Percentiles rank a stretch among this genome's conserved stretches.
Evolutionary conservation across 2,888 invertebrate genomes (phyloP).

Genomic region (Ctenicera cuprea): DNA sequence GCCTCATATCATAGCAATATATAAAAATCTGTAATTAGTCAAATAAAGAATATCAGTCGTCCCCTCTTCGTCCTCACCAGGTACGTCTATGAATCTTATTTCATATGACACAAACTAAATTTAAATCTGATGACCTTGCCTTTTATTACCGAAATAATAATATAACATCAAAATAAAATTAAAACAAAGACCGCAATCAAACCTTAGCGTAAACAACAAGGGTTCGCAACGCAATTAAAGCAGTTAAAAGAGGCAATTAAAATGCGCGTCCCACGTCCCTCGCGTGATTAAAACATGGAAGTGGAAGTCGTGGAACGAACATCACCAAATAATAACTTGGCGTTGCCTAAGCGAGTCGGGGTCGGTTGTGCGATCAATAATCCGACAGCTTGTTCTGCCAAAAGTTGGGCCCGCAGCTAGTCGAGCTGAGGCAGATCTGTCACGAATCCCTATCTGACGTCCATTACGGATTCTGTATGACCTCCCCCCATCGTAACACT

Average conservation of each 20-base stretch:
- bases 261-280: constrained; percentile 15
- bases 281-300: constrained; percentile 16
- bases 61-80: too few relatives aligned
- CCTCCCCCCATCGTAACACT: constrained; percentile 64
- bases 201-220: neutral
- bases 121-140: too few relatives aligned
- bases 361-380: constrained; percentile 33
- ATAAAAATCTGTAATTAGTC: too few relatives aligned
- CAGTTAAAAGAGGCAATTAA: constrained; percentile 32
- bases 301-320: constrained; percentile 31
- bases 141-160: too few relatives aligned
- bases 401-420: constrained; percentile 8
- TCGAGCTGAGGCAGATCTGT: constrained; percentile 43
- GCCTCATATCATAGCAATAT: too few relatives aligned
- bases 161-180: neutral
- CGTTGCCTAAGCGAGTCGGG: constrained; percentile 12
- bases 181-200: constrained; percentile 20
- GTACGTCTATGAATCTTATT: too few relatives aligned
- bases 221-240: constrained; percentile 18
- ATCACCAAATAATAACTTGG: constrained; percentile 38
- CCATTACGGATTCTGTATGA: constrained; percentile 71
- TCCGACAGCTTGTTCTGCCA: constrained; percentile 8
- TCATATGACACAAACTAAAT: neutral
- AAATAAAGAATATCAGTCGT: too few relatives aligned
- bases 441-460: constrained; percentile 61